Evolutionary conservation across 1,140 invertebrate genomes (phyloP).

Genomic region (Lutraria rhynchaena): DNA sequence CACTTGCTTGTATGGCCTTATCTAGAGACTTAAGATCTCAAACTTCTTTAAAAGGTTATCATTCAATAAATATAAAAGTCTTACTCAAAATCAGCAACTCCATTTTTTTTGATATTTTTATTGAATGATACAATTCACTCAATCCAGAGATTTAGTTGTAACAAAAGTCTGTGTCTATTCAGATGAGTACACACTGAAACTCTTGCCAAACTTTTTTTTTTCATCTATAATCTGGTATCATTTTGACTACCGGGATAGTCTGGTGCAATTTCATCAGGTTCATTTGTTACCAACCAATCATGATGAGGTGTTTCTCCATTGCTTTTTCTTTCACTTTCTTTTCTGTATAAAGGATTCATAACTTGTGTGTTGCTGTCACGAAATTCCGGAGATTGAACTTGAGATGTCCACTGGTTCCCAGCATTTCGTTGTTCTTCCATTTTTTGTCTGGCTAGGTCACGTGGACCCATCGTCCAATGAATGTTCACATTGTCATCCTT

Average conservation of each 20-base stretch:
- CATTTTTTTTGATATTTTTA: too few species aligned
- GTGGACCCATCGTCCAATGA: conserved; percentile 67
- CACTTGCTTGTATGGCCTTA: too few species aligned
- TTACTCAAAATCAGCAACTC: too few species aligned
- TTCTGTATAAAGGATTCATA: conserved; percentile 71
- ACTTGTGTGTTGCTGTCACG: conserved; percentile 62
- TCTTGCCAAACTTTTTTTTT: too few species aligned
- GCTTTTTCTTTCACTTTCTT: conserved; percentile 27
- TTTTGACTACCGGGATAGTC: conserved; percentile 8
- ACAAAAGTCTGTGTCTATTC: too few species aligned
- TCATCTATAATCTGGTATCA: neutral
- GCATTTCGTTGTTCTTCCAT: conserved; percentile 39
- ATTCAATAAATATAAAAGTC: too few species aligned
- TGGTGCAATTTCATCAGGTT: neutral
- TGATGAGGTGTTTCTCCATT: conserved; percentile 5
- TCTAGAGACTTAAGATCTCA: too few species aligned
- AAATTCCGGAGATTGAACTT: conserved; percentile 64
- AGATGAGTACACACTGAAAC: too few species aligned
- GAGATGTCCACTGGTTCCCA: conserved; percentile 50
- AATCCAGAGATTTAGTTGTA: too few species aligned
- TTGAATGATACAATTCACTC: too few species aligned
- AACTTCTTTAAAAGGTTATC: too few species aligned
- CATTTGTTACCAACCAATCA: neutral
- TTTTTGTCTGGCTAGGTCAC: conserved; percentile 42
- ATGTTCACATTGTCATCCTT: conserved; percentile 60